Evolutionary conservation across 2,888 invertebrate genomes (phyloP).

Genomic region (Ametastegia equiseti): DNA sequence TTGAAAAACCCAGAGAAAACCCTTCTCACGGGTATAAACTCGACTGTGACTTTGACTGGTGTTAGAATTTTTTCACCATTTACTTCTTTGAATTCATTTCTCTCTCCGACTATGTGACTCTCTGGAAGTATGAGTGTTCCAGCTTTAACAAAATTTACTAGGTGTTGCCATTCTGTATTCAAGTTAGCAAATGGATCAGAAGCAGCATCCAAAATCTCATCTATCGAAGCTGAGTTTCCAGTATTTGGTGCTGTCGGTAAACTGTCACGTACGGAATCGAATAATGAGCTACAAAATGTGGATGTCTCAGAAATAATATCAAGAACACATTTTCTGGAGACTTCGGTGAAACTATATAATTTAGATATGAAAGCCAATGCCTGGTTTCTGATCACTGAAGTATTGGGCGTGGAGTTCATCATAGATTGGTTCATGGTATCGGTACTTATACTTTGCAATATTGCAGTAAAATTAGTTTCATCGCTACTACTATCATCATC

Average conservation of each 20-base stretch:
- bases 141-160: not conserved
- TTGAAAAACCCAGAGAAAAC: not conserved
- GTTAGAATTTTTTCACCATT: not conserved
- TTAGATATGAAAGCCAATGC: not conserved
- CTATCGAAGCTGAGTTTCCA: conserved; percentile 12
- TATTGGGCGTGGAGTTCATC: not conserved
- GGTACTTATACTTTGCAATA: conserved; percentile 4
- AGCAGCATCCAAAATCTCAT: conserved; percentile 27
- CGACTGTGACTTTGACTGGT: conserved; percentile 12
- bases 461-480: not conserved
- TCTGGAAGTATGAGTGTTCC: conserved; percentile 21
- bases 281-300: not conserved
- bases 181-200: not conserved
- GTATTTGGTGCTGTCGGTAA: not conserved
- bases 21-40: conserved; percentile 21
- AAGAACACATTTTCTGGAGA: not conserved
- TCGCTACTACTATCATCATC: not conserved
- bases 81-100: conserved; percentile 4
- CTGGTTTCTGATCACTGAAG: not conserved
- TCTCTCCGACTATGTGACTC: conserved; percentile 20
- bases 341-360: conserved; percentile 21
- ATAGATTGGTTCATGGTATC: not conserved
- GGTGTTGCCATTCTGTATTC: conserved; percentile 21
- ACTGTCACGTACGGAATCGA: not conserved
- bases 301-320: conserved; percentile 22